phyloP scores from a whole-genome alignment of 2,888 invertebrate species.

The Nymphalis c-album region DNA sequence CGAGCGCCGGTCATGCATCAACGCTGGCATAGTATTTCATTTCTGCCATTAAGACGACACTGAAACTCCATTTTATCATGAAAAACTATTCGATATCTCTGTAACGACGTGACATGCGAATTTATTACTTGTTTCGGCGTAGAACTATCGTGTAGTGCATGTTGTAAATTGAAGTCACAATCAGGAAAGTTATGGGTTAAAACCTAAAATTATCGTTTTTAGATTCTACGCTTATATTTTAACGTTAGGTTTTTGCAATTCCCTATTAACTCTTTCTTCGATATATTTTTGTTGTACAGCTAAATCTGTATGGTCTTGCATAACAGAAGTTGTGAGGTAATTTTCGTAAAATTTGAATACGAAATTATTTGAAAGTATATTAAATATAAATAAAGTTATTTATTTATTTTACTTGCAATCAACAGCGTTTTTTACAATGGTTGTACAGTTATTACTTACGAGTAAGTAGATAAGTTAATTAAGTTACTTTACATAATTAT shows the following conservation, averaged over 20 bases:
- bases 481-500: too few relatives aligned
- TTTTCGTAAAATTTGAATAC: too few relatives aligned
- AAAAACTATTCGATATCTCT: constrained; percentile 54
- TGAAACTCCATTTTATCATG: constrained; percentile 51
- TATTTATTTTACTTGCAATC: too few relatives aligned
- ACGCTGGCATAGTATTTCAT: constrained; percentile 50
- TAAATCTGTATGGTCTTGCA: too few relatives aligned
- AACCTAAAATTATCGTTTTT: not conserved
- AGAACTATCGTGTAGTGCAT: constrained; percentile 39
- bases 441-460: too few relatives aligned
- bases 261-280: too few relatives aligned
- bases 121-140: constrained; percentile 46
- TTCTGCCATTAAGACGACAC: constrained; percentile 51
- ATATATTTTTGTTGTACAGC: too few relatives aligned
- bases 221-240: not conserved
- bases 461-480: too few relatives aligned
- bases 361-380: too few relatives aligned
- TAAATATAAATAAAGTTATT: too few relatives aligned
- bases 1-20: constrained; percentile 44
- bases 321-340: too few relatives aligned
- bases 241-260: not conserved
- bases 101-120: constrained; percentile 44
- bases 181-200: constrained; percentile 19
- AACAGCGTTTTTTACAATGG: too few relatives aligned
- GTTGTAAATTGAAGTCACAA: constrained; percentile 37